phyloP scores from a whole-genome alignment of 2,797 vertebrate genomes.

The Pseudomugil tenellus region DNA sequence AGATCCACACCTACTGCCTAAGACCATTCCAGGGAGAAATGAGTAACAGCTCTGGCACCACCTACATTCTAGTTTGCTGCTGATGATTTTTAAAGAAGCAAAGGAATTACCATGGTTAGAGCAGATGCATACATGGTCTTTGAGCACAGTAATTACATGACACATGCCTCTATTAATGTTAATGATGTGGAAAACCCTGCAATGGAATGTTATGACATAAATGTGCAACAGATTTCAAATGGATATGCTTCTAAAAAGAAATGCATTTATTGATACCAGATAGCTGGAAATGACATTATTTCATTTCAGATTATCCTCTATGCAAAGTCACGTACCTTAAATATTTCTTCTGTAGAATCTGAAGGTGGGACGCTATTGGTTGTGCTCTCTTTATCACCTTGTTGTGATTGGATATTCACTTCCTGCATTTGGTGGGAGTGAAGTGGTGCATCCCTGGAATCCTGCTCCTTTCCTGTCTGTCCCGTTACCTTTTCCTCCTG shows the following conservation, averaged over 20 bases:
- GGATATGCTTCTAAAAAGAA: slow-evolving; percentile 13
- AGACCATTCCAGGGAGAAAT: slow-evolving; percentile 14
- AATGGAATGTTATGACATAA: slow-evolving; percentile 67
- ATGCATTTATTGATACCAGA: slow-evolving; percentile 15
- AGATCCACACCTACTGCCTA: slow-evolving; percentile 52
- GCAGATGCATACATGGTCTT: slow-evolving; percentile 57
- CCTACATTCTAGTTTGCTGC: slow-evolving; percentile 15
- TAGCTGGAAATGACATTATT: slow-evolving; percentile 11
- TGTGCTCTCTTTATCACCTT: slow-evolving; percentile 71
- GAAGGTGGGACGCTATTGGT: slow-evolving; percentile 66
- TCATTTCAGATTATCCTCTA: slow-evolving; percentile 10
- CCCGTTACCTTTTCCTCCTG: slow-evolving; percentile 63
- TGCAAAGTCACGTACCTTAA: slow-evolving; percentile 78
- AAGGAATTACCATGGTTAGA: slow-evolving; percentile 64
- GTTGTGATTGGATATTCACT: slow-evolving; percentile 69
- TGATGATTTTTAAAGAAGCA: slow-evolving; percentile 56
- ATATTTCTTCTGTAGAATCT: slow-evolving; percentile 80
- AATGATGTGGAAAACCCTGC: slow-evolving; percentile 69
- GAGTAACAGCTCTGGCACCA: slow-evolving; percentile 28
- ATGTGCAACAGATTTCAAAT: slow-evolving; percentile 34
- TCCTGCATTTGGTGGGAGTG: slow-evolving; percentile 64
- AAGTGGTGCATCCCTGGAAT: slow-evolving; percentile 76
- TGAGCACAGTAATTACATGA: slow-evolving; percentile 65
- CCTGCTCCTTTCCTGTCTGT: slow-evolving; percentile 76
- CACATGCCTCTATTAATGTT: slow-evolving; percentile 62